phyloP scores from a whole-genome alignment of 2,113 vertebrate genomes.

The Montifringilla adamsi region DNA sequence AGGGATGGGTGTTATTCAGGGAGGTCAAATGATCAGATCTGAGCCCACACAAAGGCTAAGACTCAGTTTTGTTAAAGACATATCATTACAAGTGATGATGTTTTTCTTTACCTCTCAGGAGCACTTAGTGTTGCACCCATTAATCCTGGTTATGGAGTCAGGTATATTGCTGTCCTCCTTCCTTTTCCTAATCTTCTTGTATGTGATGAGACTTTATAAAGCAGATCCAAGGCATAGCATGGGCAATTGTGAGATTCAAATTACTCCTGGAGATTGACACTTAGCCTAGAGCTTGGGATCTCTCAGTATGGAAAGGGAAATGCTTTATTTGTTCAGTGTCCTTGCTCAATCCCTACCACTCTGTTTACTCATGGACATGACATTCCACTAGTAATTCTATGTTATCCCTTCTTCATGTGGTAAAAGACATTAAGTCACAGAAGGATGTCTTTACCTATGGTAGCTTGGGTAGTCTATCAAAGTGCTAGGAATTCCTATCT shows the following conservation, averaged over 20 bases:
- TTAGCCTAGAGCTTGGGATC: neutral
- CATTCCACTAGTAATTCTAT: neutral
- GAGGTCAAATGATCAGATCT: neutral
- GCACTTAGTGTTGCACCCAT: neutral
- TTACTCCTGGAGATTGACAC: neutral
- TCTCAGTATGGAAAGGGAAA: neutral
- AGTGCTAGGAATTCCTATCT: neutral
- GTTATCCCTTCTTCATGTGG: neutral
- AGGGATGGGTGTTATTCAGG: neutral
- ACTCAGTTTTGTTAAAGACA: neutral
- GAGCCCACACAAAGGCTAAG: neutral
- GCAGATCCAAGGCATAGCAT: neutral
- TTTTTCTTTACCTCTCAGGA: neutral
- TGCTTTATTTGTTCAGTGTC: neutral
- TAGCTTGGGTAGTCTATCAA: constrained; percentile 20
- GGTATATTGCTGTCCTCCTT: neutral
- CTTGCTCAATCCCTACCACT: neutral
- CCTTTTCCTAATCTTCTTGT: neutral
- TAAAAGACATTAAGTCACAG: neutral
- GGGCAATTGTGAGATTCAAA: neutral
- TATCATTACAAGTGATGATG: accelerated
- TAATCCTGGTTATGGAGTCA: neutral
- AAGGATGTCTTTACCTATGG: neutral
- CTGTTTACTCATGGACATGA: neutral
- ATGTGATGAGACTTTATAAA: neutral